A percentile compares a stretch with the other conserved stretches of the same genome.
phyloP scores from a whole-genome alignment of 23 tunicate species.

The Oikopleura dioica region DNA sequence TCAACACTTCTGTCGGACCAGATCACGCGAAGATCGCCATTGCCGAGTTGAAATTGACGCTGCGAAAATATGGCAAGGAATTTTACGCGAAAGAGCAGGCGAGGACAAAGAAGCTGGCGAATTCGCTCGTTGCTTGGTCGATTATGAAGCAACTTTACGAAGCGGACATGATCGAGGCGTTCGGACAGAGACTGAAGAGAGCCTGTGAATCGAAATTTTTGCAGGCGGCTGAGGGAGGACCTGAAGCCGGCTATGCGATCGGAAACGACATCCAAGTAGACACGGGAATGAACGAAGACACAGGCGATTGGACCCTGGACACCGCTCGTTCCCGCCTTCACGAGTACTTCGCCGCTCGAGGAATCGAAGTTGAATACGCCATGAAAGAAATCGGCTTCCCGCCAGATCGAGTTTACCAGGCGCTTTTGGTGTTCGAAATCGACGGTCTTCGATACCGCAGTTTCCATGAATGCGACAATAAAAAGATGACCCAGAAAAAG shows the following conservation, averaged over 20 bases:
- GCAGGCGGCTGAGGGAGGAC: neutral
- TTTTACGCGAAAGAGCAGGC: conserved; percentile 12
- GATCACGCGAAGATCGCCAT: conserved; percentile 11
- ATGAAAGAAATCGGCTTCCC: neutral
- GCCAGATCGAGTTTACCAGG: neutral
- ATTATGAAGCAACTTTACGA: conserved; percentile 8
- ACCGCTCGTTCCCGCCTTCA: neutral
- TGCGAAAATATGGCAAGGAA: conserved; percentile 12
- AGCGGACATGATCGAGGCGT: conserved; percentile 6
- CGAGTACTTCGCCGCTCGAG: neutral
- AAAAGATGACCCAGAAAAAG: neutral
- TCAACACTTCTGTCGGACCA: neutral
- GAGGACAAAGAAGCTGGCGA: conserved; percentile 1
- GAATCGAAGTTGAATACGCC: neutral
- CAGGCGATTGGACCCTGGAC: neutral
- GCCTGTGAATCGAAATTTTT: neutral
- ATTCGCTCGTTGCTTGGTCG: neutral
- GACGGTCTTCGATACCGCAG: neutral
- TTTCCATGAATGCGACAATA: neutral
- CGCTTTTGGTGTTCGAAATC: neutral
- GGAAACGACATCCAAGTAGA: neutral
- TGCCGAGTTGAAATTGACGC: conserved; percentile 2
- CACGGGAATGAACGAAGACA: neutral
- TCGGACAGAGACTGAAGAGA: neutral
- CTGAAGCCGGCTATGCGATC: neutral